Percentiles rank a stretch among this genome's conserved stretches.
phyloP scores from a whole-genome alignment of 2,888 invertebrate species.

The Danaus chrysippus region DNA sequence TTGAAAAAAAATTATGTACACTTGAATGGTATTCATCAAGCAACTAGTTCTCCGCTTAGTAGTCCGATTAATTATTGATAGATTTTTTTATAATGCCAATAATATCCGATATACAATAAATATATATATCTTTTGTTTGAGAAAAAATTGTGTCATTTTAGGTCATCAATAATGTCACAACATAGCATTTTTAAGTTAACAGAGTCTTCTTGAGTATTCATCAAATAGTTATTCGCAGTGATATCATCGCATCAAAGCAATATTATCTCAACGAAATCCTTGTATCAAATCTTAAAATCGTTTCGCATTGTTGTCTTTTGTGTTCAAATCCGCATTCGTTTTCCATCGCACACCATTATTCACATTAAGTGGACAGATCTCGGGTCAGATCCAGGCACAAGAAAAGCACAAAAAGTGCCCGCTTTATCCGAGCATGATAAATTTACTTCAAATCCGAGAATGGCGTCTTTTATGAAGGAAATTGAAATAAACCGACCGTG shows the following conservation, averaged over 20 bases:
- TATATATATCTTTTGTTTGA: too few species aligned
- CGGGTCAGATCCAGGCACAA: slow-evolving; percentile 79
- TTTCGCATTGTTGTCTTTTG: slow-evolving; percentile 77
- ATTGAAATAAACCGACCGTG: slow-evolving; percentile 80
- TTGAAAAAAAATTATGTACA: too few species aligned
- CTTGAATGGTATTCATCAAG: too few species aligned
- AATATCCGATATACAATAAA: too few species aligned
- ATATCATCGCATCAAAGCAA: slow-evolving; percentile 40
- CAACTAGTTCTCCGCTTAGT: too few species aligned
- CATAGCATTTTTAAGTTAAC: neutral
- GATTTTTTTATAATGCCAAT: too few species aligned
- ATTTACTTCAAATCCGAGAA: slow-evolving; percentile 80
- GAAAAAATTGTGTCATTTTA: too few species aligned
- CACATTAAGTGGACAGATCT: slow-evolving; percentile 80
- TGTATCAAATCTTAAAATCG: slow-evolving; percentile 77
- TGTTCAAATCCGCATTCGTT: slow-evolving; percentile 75
- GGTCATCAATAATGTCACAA: too few species aligned
- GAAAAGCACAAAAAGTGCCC: slow-evolving; percentile 80
- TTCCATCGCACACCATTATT: slow-evolving; percentile 79
- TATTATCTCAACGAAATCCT: slow-evolving; percentile 65
- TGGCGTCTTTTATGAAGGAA: slow-evolving; percentile 80
- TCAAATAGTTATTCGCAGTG: slow-evolving; percentile 27
- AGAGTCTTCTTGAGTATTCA: neutral
- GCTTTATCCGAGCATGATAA: slow-evolving; percentile 80
- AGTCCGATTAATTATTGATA: too few species aligned